Percentiles rank a stretch among this genome's conserved stretches.
These are phyloP conservation scores for Zeus faber DNA, from an alignment of 2,113 vertebrate genomes.

Conservation along the genomic window DNA sequence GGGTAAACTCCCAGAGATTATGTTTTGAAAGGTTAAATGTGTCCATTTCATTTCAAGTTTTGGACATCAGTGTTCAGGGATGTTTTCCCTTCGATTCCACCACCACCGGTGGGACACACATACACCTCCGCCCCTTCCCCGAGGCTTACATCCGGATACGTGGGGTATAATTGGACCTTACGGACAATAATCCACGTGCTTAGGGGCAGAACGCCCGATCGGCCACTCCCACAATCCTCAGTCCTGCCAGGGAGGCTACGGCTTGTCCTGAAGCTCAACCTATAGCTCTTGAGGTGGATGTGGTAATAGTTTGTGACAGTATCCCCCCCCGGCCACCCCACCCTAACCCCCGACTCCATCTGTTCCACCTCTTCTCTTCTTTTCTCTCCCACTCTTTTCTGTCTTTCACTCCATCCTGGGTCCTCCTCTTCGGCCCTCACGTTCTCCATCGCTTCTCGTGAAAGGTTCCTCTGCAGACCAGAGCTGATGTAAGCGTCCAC, in stretches of 20 bases:
- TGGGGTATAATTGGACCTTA: constrained; percentile 6
- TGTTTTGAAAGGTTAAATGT: not conserved
- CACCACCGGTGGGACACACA: too few species aligned
- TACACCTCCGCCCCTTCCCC: too few species aligned
- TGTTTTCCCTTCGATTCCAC: not conserved
- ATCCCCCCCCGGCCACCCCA: constrained; percentile 2
- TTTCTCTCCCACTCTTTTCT: not conserved
- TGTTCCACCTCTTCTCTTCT: not conserved
- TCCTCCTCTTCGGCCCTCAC: not conserved
- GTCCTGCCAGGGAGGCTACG: constrained; percentile 7
- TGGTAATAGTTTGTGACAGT: constrained; percentile 56
- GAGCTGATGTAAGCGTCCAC: too few species aligned
- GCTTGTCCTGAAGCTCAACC: constrained; percentile 12
- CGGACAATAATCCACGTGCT: constrained; percentile 5
- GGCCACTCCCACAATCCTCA: constrained; percentile 9
- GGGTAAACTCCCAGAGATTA: too few species aligned
- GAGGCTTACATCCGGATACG: not conserved
- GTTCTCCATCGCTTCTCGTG: too few species aligned
- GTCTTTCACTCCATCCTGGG: not conserved
- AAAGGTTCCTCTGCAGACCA: too few species aligned
- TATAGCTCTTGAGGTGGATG: constrained; percentile 24
- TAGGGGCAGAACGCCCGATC: constrained; percentile 11
- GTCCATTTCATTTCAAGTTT: not conserved
- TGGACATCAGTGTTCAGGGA: not conserved
- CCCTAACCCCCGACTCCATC: constrained; percentile 36